These are phyloP conservation scores for Lithobius niger DNA, from an alignment of 1,140 invertebrate genomes.

Conservation along the genomic window DNA sequence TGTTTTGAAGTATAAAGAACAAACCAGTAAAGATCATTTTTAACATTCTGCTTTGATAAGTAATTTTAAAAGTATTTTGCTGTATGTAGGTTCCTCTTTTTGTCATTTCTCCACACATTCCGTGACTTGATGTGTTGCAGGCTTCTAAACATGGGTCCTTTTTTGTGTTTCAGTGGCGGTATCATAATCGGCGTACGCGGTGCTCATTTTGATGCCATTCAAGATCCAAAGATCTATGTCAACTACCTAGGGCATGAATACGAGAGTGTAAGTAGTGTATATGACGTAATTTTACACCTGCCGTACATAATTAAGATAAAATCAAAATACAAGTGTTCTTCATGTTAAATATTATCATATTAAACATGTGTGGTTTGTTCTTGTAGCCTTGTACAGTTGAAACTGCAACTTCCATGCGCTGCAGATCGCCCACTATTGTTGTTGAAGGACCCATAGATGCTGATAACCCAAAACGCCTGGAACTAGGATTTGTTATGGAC, in stretches of 20 bases:
- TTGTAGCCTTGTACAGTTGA: conserved; percentile 55
- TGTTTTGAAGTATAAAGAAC: too few relatives aligned
- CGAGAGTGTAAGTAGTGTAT: conserved; percentile 46
- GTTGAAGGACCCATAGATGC: conserved; percentile 47
- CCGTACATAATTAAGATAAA: neutral
- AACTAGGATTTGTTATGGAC: conserved; percentile 93
- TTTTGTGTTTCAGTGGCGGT: conserved; percentile 51
- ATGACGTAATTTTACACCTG: neutral
- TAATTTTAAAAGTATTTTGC: too few relatives aligned
- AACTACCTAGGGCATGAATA: conserved; percentile 63
- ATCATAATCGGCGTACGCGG: conserved; percentile 80
- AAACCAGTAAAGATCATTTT: too few relatives aligned
- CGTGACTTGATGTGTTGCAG: too few relatives aligned
- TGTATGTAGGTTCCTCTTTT: too few relatives aligned
- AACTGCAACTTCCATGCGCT: conserved; percentile 66
- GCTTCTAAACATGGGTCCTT: conserved; percentile 14
- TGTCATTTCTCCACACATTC: too few relatives aligned
- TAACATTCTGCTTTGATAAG: too few relatives aligned
- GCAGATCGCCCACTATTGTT: conserved; percentile 58
- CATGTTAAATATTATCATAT: neutral
- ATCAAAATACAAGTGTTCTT: neutral
- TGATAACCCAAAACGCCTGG: conserved; percentile 57
- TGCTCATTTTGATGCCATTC: conserved; percentile 71
- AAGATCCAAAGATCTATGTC: conserved; percentile 83
- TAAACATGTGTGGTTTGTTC: conserved; percentile 15